Conservation (phyloP, 1,140 invertebrate genomes). For the Alviniconcha marisindica region DNA sequence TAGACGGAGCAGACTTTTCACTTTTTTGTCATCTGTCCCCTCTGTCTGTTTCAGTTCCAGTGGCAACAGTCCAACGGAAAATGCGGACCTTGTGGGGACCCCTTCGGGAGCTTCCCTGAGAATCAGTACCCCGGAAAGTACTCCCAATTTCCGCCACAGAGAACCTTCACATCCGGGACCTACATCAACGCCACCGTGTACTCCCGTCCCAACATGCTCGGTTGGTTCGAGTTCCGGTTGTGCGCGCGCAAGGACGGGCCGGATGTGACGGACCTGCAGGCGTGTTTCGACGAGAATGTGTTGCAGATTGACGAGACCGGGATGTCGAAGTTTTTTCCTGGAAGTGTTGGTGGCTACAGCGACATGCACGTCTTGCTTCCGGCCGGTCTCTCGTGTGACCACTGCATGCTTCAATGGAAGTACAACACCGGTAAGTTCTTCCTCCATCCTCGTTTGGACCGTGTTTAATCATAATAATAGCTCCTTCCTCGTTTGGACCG, state of each 20-base stretch:
- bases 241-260: slow-evolving; percentile 71
- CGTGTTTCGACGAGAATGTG: slow-evolving; percentile 55
- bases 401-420: slow-evolving; percentile 93
- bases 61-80: slow-evolving; percentile 53
- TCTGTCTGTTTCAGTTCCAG: too few relatives aligned
- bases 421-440: slow-evolving; percentile 87
- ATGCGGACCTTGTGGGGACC: slow-evolving; percentile 77
- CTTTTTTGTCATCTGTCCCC: too few relatives aligned
- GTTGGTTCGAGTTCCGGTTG: slow-evolving; percentile 64
- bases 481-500: too few relatives aligned
- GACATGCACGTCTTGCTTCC: slow-evolving; percentile 79
- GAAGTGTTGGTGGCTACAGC: slow-evolving; percentile 42
- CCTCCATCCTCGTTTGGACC: too few relatives aligned
- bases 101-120: slow-evolving; percentile 45
- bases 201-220: slow-evolving; percentile 52
- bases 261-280: slow-evolving; percentile 46
- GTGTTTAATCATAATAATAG: too few relatives aligned
- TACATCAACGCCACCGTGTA: slow-evolving; percentile 69
- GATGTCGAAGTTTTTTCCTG: slow-evolving; percentile 41
- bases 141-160: slow-evolving; percentile 48
- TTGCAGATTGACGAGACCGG: slow-evolving; percentile 42
- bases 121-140: slow-evolving; percentile 58
- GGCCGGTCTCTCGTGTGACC: slow-evolving; percentile 87
- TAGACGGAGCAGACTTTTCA: too few relatives aligned
- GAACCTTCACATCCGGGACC: slow-evolving; percentile 54